Percentiles rank a stretch among this genome's conserved stretches.
Conservation (phyloP, 2,888 invertebrate genomes). For the Stenolophus ochropezus region DNA sequence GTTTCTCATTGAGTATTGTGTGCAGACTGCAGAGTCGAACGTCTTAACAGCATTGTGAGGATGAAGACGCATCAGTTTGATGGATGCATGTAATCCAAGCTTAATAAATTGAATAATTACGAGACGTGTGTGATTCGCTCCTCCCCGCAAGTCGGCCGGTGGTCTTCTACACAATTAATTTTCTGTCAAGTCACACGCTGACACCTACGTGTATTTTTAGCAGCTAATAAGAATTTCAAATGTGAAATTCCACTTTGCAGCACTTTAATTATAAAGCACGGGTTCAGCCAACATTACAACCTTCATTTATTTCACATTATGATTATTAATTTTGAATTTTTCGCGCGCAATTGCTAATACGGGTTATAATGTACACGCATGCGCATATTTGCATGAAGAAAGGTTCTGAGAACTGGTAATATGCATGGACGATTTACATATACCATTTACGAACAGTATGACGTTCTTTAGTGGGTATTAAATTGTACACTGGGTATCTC, state of each 20-base stretch:
- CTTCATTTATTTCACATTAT: slow-evolving; percentile 36
- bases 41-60: neutral
- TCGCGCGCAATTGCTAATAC: slow-evolving; percentile 22
- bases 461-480: neutral
- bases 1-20: neutral
- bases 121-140: slow-evolving; percentile 10
- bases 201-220: slow-evolving; percentile 60
- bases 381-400: slow-evolving; percentile 28
- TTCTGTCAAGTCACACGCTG: slow-evolving; percentile 59
- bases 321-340: slow-evolving; percentile 42
- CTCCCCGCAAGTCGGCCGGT: slow-evolving; percentile 31
- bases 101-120: slow-evolving; percentile 35
- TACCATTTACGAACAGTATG: neutral
- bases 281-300: slow-evolving; percentile 16
- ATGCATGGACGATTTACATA: neutral
- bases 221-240: slow-evolving; percentile 58
- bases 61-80: slow-evolving; percentile 3
- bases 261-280: slow-evolving; percentile 53
- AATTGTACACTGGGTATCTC: neutral
- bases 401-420: neutral
- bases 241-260: slow-evolving; percentile 47
- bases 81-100: neutral
- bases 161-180: slow-evolving; percentile 59
- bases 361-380: neutral
- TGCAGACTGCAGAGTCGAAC: no score